These are phyloP conservation scores for Lagopus muta DNA, from an alignment of 2,113 vertebrate genomes.

Conservation along the genomic window DNA sequence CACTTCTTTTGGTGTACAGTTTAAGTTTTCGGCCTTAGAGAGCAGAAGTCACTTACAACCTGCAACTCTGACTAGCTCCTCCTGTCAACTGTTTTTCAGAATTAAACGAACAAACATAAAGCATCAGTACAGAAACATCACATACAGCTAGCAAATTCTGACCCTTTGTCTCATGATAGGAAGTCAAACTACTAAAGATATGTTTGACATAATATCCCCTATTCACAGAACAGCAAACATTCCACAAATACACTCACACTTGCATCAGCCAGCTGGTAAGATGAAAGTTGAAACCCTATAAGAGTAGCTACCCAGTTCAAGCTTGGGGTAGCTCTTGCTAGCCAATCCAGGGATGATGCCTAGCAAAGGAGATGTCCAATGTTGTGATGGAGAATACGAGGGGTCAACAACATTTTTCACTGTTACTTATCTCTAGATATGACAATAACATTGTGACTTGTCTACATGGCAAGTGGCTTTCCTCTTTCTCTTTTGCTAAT, in stretches of 20 bases:
- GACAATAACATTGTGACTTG: not conserved
- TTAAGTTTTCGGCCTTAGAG: not conserved
- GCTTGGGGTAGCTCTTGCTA: not conserved
- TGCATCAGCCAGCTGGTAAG: not conserved
- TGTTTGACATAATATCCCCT: not conserved
- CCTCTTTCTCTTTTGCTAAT: not conserved
- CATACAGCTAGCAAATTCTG: not conserved
- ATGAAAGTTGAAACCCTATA: not conserved
- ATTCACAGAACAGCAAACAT: not conserved
- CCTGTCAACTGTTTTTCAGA: not conserved
- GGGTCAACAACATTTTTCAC: not conserved
- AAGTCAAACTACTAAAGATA: not conserved
- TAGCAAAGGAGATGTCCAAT: not conserved
- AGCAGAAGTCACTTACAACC: not conserved
- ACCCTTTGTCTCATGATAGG: not conserved
- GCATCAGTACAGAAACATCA: not conserved
- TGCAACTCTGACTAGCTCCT: not conserved
- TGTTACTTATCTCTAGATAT: not conserved
- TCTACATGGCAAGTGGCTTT: not conserved
- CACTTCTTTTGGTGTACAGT: not conserved
- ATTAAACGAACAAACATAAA: not conserved
- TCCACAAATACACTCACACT: not conserved
- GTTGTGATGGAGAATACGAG: not conserved
- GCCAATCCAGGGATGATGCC: not conserved
- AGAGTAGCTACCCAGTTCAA: not conserved